These are phyloP conservation scores for Eudemis profundana DNA, from an alignment of 2,888 invertebrate species.

Conservation along the genomic window DNA sequence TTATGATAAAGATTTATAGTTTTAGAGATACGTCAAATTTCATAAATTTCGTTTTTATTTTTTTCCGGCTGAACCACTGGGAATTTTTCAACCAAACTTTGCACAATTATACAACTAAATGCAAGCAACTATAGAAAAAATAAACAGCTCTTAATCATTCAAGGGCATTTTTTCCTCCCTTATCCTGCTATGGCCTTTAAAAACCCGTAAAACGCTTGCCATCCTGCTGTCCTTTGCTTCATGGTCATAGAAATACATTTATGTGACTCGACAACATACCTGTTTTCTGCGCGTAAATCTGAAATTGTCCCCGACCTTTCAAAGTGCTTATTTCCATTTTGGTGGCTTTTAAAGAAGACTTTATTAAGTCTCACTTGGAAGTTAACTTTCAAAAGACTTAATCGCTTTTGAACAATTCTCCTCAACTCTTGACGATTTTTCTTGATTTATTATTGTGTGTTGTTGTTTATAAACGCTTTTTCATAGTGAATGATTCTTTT, in stretches of 20 bases:
- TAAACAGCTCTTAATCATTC: no score
- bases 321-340: slow-evolving; percentile 21
- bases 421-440: background rate
- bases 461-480: no score
- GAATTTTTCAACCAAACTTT: no score
- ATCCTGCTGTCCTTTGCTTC: slow-evolving; percentile 20
- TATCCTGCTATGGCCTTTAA: no score
- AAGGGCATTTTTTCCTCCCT: no score
- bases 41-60: no score
- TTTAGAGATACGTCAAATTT: no score
- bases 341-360: slow-evolving; percentile 4
- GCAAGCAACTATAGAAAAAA: no score
- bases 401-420: background rate
- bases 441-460: background rate
- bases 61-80: no score
- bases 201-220: background rate
- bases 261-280: background rate
- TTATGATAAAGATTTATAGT: no score
- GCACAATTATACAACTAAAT: no score
- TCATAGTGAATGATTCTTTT: no score
- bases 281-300: slow-evolving; percentile 5
- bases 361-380: background rate
- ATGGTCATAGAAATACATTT: slow-evolving; percentile 15
- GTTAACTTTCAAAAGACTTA: slow-evolving; percentile 2
- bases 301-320: slow-evolving; percentile 4